Conservation (phyloP, 2,888 invertebrate genomes). For the Myopa tessellatipennis region DNA sequence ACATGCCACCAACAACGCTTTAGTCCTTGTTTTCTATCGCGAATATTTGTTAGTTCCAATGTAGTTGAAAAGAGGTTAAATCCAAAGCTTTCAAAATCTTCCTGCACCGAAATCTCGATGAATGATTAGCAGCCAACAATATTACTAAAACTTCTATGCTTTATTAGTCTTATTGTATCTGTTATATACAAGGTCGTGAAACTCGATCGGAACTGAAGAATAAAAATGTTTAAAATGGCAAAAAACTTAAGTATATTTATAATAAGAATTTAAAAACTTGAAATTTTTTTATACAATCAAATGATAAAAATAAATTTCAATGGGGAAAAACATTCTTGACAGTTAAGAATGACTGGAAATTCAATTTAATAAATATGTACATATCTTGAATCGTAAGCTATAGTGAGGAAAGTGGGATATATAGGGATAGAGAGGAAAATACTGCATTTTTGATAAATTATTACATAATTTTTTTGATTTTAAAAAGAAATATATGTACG, state of each 20-base stretch:
- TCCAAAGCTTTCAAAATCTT: slow-evolving; percentile 7
- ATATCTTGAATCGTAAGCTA: background rate
- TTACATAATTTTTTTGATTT: too few species aligned
- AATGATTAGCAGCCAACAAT: background rate
- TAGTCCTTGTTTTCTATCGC: slow-evolving; percentile 45
- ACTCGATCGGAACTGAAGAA: background rate
- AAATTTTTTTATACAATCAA: slow-evolving; percentile 43
- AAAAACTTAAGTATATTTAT: slow-evolving; percentile 22
- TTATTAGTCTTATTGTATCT: background rate
- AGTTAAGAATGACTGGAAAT: slow-evolving; percentile 36
- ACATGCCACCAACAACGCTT: slow-evolving; percentile 65
- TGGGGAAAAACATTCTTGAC: slow-evolving; percentile 20
- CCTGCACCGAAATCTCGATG: background rate
- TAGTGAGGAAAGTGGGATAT: background rate
- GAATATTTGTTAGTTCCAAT: slow-evolving; percentile 36
- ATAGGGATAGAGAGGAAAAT: background rate
- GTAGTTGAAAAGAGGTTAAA: slow-evolving; percentile 3
- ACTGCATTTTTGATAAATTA: too few species aligned
- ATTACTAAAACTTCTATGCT: background rate
- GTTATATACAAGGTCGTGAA: slow-evolving; percentile 11
- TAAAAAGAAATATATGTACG: too few species aligned
- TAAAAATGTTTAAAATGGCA: slow-evolving; percentile 1
- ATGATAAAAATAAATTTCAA: background rate
- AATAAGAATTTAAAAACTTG: slow-evolving; percentile 30
- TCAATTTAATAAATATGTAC: slow-evolving; percentile 11